Evolutionary conservation across 2,888 invertebrate species (phyloP), one percentile per base, ranked within the genome.

Genomic region (Microplitis manilae): DNA sequence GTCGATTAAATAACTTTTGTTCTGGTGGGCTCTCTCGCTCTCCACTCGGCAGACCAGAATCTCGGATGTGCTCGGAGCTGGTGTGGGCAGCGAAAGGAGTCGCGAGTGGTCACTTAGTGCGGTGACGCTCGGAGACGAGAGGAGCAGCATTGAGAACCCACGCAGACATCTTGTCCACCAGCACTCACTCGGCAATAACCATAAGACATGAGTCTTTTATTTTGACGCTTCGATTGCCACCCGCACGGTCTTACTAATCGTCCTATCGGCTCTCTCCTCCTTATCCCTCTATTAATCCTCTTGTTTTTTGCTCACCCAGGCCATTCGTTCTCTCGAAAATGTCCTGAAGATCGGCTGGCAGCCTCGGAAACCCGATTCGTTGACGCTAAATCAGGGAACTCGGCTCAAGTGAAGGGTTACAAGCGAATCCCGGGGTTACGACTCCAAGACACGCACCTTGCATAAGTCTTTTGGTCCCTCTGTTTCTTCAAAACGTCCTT

Each of bases 391-490:
- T 89, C 88, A 89, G 81, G 79, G 85, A 85, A 83, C 85, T 85
- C 13, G 50, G 50, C 30, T 50, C 9, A 50, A 50, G 50, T 50
- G 88, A 87, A 86, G 86, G 87, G 88, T 86, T 89, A 90, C 89
- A 88, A 89, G 89, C 86, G 87, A 86, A 85, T 84, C 86, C 85
- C 82, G 81, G 82, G 86, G 84, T 89, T 89, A 89, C 89, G 87
- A 87, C 90, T 87, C 77, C 82, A 84, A 83, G 85, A 86, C 89
- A 90, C 89, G 89, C 90, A 89, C 86, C 85, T 79, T 86, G 83
- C 84, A 85, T 88, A 83, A 86, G 82, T 86, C 85, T 82, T 78
- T 78, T 77, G 62, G 70, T 79, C 62, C 50, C 13, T 13, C 50
- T 8, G 8, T 13, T 50, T 30, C 39, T 40, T 64, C 68, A 59